Percentiles rank a stretch among this genome's conserved stretches.
phyloP scores from a whole-genome alignment of 2,797 vertebrate genomes.

The Tragelaphus eurycerus region DNA sequence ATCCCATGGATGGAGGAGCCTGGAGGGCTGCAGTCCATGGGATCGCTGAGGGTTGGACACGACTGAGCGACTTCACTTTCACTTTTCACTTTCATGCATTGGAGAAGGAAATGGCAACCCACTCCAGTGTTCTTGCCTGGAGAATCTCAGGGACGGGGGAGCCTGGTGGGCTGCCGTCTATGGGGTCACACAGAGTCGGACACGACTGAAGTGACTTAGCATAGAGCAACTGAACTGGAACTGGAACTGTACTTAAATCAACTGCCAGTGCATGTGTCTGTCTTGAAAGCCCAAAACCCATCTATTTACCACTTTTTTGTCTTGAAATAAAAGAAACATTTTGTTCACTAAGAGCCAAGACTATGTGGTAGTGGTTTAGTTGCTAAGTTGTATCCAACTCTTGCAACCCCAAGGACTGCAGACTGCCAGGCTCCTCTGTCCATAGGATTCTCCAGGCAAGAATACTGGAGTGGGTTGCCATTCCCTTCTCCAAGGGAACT shows the following conservation, averaged over 20 bases:
- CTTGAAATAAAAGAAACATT: neutral
- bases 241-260: neutral
- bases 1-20: too few relatives aligned
- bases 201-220: too few relatives aligned
- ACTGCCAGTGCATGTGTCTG: neutral
- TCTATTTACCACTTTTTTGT: neutral
- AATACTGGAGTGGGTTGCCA: neutral
- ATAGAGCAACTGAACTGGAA: too few relatives aligned
- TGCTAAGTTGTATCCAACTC: neutral
- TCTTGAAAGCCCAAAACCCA: neutral
- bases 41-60: too few relatives aligned
- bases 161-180: too few relatives aligned
- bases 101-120: too few relatives aligned
- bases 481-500: neutral
- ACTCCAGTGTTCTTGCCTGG: too few relatives aligned
- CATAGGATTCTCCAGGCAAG: neutral
- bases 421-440: neutral
- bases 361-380: neutral
- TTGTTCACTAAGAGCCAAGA: neutral
- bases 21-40: too few relatives aligned
- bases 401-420: neutral
- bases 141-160: too few relatives aligned
- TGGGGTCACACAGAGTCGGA: too few relatives aligned
- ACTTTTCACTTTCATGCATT: too few relatives aligned
- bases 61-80: too few relatives aligned